These are phyloP conservation scores for Ganaspis brasiliensis DNA, from an alignment of 2,888 invertebrate genomes.

Conservation along the genomic window DNA sequence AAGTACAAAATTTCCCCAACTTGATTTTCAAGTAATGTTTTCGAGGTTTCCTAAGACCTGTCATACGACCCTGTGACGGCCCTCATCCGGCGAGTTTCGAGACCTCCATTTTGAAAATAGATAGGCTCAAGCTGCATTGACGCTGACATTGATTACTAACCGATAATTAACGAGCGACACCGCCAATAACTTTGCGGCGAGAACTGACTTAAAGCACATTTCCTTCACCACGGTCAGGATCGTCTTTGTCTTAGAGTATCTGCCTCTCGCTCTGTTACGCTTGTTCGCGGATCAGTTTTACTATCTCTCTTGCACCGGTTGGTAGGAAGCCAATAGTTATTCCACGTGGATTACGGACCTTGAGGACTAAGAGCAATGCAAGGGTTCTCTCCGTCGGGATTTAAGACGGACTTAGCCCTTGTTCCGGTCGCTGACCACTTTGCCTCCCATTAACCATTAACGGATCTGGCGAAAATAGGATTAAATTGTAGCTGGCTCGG, in stretches of 20 bases:
- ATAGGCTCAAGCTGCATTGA: conserved; percentile 55
- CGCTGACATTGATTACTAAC: conserved; percentile 67
- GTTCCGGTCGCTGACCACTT: conserved; percentile 80
- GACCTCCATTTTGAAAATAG: conserved; percentile 13
- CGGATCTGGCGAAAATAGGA: conserved; percentile 80
- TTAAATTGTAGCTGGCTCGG: conserved; percentile 67
- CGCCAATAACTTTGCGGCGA: conserved; percentile 42
- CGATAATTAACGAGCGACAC: conserved; percentile 68
- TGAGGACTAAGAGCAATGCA: conserved; percentile 70
- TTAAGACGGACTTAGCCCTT: conserved; percentile 81
- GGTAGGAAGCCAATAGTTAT: conserved; percentile 75
- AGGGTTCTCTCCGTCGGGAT: conserved; percentile 75
- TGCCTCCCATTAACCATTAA: conserved; percentile 81
- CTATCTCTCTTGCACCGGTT: conserved; percentile 47
- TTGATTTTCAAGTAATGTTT: no score
- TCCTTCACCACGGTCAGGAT: conserved; percentile 46
- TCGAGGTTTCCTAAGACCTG: no score
- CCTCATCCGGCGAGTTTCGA: conserved; percentile 7
- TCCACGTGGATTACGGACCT: conserved; percentile 76
- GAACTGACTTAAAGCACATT: conserved; percentile 51
- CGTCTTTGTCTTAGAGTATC: conserved; percentile 47
- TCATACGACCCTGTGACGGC: no score
- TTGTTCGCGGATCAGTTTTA: conserved; percentile 15
- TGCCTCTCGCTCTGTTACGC: conserved; percentile 27
- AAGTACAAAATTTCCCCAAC: no score